Evolutionary conservation across 2,797 vertebrate genomes (phyloP).

Genomic region (Eupleurogrammus muticus): DNA sequence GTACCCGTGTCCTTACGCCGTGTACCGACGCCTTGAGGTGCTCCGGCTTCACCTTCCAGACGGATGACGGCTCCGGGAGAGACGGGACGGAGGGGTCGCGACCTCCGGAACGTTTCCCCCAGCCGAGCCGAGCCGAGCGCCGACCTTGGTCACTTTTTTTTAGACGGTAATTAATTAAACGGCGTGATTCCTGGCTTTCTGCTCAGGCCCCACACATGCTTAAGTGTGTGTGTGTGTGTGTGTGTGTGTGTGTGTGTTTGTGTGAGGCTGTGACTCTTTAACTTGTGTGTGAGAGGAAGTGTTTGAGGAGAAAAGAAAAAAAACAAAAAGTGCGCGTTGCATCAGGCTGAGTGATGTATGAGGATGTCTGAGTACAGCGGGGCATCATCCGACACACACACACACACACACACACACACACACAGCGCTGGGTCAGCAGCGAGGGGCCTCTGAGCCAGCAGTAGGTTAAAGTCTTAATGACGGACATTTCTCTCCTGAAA

Average conservation of each 20-base stretch:
- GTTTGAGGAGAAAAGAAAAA: no score
- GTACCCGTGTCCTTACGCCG: no score
- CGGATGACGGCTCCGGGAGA: slow-evolving; percentile 70
- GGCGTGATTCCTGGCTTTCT: slow-evolving; percentile 72
- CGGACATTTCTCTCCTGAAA: slow-evolving; percentile 64
- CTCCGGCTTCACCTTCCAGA: slow-evolving; percentile 58
- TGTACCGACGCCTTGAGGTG: slow-evolving; percentile 43
- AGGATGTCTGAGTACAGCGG: slow-evolving; percentile 66
- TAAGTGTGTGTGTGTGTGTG: slow-evolving; percentile 24
- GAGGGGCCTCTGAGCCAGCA: slow-evolving; percentile 67
- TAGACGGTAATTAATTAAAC: slow-evolving; percentile 85
- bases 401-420: slow-evolving; percentile 43
- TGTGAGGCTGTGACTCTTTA: background rate
- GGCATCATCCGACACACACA: slow-evolving; percentile 42
- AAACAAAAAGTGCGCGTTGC: slow-evolving; percentile 15
- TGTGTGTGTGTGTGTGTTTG: slow-evolving; percentile 10
- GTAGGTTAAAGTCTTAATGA: slow-evolving; percentile 82
- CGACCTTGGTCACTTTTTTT: slow-evolving; percentile 82
- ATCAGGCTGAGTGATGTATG: slow-evolving; percentile 71
- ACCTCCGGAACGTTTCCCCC: slow-evolving; percentile 74
- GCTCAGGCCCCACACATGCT: slow-evolving; percentile 26
- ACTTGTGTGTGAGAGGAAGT: slow-evolving; percentile 3
- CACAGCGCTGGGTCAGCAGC: slow-evolving; percentile 72
- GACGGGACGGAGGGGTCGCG: slow-evolving; percentile 53
- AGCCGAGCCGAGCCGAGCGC: slow-evolving; percentile 63